A percentile compares a stretch with the other conserved stretches of the same genome.
Evolutionary conservation across 2,888 invertebrate genomes (phyloP).

Genomic region (Eupithecia centaureata): DNA sequence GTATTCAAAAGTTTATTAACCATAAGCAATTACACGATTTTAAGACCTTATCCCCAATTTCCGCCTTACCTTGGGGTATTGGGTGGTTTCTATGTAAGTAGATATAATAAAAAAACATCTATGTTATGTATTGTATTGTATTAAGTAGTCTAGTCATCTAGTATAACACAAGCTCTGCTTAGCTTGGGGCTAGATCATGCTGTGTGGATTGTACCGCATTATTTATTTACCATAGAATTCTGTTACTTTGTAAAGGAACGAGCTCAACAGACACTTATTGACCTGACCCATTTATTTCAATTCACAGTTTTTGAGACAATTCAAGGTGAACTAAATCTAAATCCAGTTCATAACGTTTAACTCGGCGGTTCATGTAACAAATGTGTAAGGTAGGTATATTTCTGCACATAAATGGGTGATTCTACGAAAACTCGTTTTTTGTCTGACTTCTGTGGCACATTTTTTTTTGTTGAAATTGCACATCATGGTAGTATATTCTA

Average conservation of each 20-base stretch:
- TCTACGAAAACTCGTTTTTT: too few species aligned
- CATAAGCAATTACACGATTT: background rate
- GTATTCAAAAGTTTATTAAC: background rate
- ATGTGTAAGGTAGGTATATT: conserved; percentile 1
- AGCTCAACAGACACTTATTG: conserved; percentile 62
- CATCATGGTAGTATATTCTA: too few species aligned
- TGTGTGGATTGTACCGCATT: too few species aligned
- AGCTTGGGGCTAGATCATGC: too few species aligned
- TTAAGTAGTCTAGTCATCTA: too few species aligned
- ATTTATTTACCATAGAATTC: background rate
- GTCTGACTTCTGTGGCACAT: too few species aligned
- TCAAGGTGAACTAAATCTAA: conserved; percentile 45
- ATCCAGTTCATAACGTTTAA: conserved; percentile 28
- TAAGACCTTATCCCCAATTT: background rate
- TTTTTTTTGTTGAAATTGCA: too few species aligned
- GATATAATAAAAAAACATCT: too few species aligned
- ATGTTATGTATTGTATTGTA: too few species aligned
- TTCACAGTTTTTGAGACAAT: conserved; percentile 48
- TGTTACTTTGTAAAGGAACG: conserved; percentile 38
- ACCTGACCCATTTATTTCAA: conserved; percentile 67
- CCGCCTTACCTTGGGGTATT: too few species aligned
- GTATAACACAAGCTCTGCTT: too few species aligned
- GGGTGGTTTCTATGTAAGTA: too few species aligned
- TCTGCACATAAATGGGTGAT: background rate
- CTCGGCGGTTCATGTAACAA: conserved; percentile 34